phyloP scores from a whole-genome alignment of 2,113 vertebrate species.

The Stomatorhinus ivindoensis region DNA sequence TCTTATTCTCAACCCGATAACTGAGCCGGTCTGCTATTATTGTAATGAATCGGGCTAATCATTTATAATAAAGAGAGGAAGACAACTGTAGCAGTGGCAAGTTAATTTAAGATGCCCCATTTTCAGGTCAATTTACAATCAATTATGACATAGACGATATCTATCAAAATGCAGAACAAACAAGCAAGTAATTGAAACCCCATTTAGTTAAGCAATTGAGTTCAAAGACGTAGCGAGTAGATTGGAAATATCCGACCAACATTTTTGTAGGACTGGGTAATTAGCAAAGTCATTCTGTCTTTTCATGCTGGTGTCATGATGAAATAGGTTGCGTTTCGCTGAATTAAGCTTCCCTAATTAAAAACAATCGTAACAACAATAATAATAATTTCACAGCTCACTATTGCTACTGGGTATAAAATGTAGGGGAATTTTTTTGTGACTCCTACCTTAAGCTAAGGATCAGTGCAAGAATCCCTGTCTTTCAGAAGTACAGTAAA shows the following conservation, averaged over 20 bases:
- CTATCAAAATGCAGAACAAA: not conserved
- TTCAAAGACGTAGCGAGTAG: not conserved
- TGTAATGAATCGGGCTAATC: not conserved
- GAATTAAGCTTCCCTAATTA: not conserved
- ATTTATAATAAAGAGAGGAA: not conserved
- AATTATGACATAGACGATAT: conserved; percentile 1
- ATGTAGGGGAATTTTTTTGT: not conserved
- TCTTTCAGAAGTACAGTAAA: not conserved
- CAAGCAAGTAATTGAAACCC: conserved; percentile 5
- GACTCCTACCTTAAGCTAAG: not conserved
- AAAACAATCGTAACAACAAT: not conserved
- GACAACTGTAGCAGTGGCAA: not conserved
- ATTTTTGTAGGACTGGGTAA: not conserved
- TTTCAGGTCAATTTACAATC: conserved; percentile 1
- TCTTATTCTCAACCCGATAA: not conserved
- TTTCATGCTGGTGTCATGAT: not conserved
- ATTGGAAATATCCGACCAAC: not conserved
- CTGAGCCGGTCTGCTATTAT: not conserved
- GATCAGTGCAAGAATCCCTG: not conserved
- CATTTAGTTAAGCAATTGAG: conserved; percentile 6
- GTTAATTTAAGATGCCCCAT: conserved; percentile 3
- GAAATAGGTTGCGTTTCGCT: not conserved
- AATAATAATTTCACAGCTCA: not conserved
- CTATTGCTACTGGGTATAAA: not conserved
- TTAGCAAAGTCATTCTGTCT: not conserved